Conservation (phyloP, 1,140 invertebrate genomes). For the Anadara kagoshimensis region DNA sequence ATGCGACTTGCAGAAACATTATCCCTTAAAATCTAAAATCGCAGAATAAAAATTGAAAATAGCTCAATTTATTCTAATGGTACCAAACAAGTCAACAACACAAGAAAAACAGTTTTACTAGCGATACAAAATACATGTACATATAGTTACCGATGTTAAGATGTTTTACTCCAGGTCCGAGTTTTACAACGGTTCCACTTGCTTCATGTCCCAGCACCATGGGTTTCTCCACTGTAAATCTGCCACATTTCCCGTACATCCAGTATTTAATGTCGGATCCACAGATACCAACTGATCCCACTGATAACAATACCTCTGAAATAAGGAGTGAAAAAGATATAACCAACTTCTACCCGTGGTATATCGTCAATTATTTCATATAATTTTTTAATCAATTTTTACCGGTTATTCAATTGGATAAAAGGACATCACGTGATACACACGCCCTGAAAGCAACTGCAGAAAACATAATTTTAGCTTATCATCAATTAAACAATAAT, state of each 20-base stretch:
- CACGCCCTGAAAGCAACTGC: too few species aligned
- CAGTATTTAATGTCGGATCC: conserved; percentile 96
- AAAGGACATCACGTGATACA: background rate
- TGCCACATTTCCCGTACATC: conserved; percentile 82
- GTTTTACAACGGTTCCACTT: conserved; percentile 71
- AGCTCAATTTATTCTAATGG: too few species aligned
- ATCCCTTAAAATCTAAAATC: too few species aligned
- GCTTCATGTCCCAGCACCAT: conserved; percentile 69
- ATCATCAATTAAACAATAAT: background rate
- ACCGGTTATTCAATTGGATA: background rate
- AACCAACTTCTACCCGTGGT: background rate
- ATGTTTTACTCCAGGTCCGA: conserved; percentile 58
- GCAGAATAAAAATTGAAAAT: too few species aligned
- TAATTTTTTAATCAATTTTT: background rate
- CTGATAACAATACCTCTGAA: conserved; percentile 88
- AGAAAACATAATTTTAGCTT: background rate
- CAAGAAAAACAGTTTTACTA: too few species aligned
- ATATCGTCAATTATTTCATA: background rate
- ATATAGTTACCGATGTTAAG: conserved; percentile 53
- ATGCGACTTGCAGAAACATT: too few species aligned
- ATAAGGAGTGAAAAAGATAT: background rate
- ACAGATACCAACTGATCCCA: conserved; percentile 94
- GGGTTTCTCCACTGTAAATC: conserved; percentile 54
- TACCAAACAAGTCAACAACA: too few species aligned
- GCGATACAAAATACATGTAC: too few species aligned